Percentiles rank a stretch among this genome's conserved stretches.
These are phyloP conservation scores for Melanophora roralis DNA, from an alignment of 2,888 invertebrate genomes.

Conservation along the genomic window DNA sequence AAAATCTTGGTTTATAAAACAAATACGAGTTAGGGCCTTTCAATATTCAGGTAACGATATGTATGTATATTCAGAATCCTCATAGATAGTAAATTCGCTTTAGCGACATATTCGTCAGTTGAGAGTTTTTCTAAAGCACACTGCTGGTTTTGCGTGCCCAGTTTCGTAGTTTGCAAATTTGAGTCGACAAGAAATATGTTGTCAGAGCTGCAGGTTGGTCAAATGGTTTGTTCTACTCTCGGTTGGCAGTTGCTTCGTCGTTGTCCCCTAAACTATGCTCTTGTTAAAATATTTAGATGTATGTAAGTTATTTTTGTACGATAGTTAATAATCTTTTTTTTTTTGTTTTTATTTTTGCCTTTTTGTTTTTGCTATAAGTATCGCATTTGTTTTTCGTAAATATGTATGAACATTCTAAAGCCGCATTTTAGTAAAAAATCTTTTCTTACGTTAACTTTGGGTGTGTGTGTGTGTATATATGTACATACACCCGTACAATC, in stretches of 20 bases:
- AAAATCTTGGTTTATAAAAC: too few species aligned
- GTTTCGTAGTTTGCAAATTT: conserved; percentile 6
- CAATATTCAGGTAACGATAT: too few species aligned
- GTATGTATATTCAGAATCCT: too few species aligned
- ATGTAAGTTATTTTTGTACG: conserved; percentile 43
- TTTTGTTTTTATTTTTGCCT: conserved; percentile 24
- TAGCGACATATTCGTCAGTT: too few species aligned
- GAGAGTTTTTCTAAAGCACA: too few species aligned
- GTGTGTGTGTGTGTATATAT: not conserved
- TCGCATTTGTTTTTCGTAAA: conserved; percentile 26
- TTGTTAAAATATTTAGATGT: conserved; percentile 31
- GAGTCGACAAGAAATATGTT: conserved; percentile 45
- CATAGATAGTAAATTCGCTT: too few species aligned
- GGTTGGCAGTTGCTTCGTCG: conserved; percentile 3
- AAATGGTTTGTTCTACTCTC: not conserved
- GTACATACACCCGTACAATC: too few species aligned
- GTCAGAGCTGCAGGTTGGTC: conserved; percentile 41
- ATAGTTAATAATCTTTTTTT: conserved; percentile 47
- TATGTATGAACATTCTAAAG: conserved; percentile 8
- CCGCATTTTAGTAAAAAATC: not conserved
- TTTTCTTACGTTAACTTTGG: not conserved
- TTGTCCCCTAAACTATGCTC: conserved; percentile 36
- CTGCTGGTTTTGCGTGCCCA: too few species aligned
- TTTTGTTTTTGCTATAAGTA: conserved; percentile 43
- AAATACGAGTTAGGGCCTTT: too few species aligned